Evolutionary conservation across 2,888 invertebrate species (phyloP).

Genomic region (Eristalis tenax): DNA sequence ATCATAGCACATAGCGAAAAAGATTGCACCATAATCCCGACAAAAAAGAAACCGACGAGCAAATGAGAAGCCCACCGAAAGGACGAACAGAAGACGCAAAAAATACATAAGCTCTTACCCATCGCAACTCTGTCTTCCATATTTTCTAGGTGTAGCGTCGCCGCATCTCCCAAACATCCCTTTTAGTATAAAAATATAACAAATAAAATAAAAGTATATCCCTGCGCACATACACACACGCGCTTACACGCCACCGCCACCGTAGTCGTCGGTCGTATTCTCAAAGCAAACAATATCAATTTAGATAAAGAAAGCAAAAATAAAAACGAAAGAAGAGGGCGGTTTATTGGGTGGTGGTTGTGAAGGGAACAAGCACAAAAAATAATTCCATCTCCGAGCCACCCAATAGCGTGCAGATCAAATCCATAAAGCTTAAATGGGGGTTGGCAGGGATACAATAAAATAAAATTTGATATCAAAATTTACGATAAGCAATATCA

Average conservation of each 20-base stretch:
- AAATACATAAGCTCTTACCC: slow-evolving; percentile 31
- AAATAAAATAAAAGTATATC: slow-evolving; percentile 64
- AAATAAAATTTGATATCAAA: slow-evolving; percentile 75
- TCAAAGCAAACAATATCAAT: slow-evolving; percentile 74
- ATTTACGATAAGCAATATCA: slow-evolving; percentile 77
- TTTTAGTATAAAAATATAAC: slow-evolving; percentile 55
- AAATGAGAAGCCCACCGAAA: slow-evolving; percentile 18
- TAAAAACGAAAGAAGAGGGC: slow-evolving; percentile 51
- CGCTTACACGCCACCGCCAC: not conserved
- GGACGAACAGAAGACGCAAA: slow-evolving; percentile 20
- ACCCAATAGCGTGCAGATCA: slow-evolving; percentile 70
- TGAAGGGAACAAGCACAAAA: slow-evolving; percentile 34
- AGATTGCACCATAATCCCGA: slow-evolving; percentile 68
- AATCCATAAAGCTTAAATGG: slow-evolving; percentile 70
- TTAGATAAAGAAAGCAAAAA: slow-evolving; percentile 73
- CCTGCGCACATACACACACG: slow-evolving; percentile 57
- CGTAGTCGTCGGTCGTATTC: slow-evolving; percentile 5
- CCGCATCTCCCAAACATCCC: slow-evolving; percentile 57
- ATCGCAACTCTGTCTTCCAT: slow-evolving; percentile 44
- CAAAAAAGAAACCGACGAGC: slow-evolving; percentile 23
- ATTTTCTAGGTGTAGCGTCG: slow-evolving; percentile 63
- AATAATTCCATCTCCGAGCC: slow-evolving; percentile 38
- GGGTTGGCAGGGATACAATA: slow-evolving; percentile 72
- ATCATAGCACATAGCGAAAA: slow-evolving; percentile 61
- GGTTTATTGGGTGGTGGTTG: slow-evolving; percentile 25